phyloP scores from a whole-genome alignment of 2,888 invertebrate species.

The Andrena hattorfiana region DNA sequence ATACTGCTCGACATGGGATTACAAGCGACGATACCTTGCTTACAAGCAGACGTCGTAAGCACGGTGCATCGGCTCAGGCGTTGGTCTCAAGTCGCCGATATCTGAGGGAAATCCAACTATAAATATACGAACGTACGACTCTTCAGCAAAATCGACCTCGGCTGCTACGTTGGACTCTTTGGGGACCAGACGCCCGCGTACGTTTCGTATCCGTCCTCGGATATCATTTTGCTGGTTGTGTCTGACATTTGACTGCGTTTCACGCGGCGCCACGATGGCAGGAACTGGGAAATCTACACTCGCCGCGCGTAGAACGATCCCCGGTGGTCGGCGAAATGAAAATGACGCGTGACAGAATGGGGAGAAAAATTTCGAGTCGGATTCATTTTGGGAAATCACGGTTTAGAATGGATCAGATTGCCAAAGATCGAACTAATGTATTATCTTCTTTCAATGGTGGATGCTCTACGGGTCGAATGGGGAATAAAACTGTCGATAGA shows the following conservation, averaged over 20 bases:
- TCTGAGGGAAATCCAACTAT: conserved; percentile 50
- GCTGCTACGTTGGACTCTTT: conserved; percentile 13
- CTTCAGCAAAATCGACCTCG: conserved; percentile 28
- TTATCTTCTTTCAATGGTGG: no score
- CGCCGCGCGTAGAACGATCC: no score
- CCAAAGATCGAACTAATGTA: no score
- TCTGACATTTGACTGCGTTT: conserved; percentile 11
- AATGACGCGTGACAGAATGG: not conserved
- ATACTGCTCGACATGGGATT: conserved; percentile 42
- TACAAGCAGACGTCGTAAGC: conserved; percentile 49
- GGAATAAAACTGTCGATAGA: no score
- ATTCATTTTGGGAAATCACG: not conserved
- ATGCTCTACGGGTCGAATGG: no score
- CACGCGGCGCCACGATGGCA: not conserved
- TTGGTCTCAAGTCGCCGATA: conserved; percentile 43
- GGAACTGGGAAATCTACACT: not conserved
- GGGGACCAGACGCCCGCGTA: conserved; percentile 20
- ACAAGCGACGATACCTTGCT: conserved; percentile 38
- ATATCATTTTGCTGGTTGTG: conserved; percentile 28
- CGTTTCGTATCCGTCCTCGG: conserved; percentile 3
- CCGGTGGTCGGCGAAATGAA: not conserved
- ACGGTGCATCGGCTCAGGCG: conserved; percentile 18
- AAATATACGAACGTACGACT: conserved; percentile 45
- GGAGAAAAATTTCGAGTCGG: not conserved
- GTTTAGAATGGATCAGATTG: no score